phyloP scores from a whole-genome alignment of 1,140 invertebrate species.

The Tachypleus tridentatus region DNA sequence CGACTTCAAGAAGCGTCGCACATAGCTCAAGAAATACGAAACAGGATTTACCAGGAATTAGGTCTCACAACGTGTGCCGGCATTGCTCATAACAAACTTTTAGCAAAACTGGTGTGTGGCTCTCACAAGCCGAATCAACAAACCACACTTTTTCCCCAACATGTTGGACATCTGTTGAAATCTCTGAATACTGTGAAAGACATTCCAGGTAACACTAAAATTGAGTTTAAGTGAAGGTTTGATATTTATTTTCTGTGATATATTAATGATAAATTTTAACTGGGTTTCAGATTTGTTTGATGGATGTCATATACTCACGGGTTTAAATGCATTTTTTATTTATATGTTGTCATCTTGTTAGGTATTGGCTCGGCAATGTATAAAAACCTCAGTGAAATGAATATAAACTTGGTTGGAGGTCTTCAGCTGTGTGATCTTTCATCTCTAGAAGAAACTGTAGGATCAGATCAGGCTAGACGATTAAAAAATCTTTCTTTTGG shows the following conservation, averaged over 20 bases:
- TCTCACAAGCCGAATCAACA: slow-evolving; percentile 34
- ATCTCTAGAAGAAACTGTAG: slow-evolving; percentile 48
- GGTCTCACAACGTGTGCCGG: slow-evolving; percentile 66
- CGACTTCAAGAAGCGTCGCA: neutral
- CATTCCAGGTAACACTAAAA: neutral
- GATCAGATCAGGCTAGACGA: slow-evolving; percentile 31
- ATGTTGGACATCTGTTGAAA: neutral
- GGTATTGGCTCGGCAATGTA: neutral
- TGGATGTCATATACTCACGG: no score
- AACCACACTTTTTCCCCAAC: neutral
- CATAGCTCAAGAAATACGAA: neutral
- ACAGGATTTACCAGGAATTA: slow-evolving; percentile 46
- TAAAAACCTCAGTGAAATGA: neutral
- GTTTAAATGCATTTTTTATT: no score
- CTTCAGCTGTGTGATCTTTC: neutral
- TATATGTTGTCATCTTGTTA: no score
- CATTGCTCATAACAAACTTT: slow-evolving; percentile 65
- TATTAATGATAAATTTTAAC: no score
- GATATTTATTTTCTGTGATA: no score
- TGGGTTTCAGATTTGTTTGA: no score
- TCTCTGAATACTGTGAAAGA: neutral
- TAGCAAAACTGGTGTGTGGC: slow-evolving; percentile 61
- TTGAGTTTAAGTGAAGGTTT: no score
- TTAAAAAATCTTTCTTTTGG: slow-evolving; percentile 51
- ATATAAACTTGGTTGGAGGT: neutral